Evolutionary conservation across 2,113 vertebrate genomes (phyloP), one percentile per base, ranked within the genome.

Genomic region (Oreocharis arfaki): DNA sequence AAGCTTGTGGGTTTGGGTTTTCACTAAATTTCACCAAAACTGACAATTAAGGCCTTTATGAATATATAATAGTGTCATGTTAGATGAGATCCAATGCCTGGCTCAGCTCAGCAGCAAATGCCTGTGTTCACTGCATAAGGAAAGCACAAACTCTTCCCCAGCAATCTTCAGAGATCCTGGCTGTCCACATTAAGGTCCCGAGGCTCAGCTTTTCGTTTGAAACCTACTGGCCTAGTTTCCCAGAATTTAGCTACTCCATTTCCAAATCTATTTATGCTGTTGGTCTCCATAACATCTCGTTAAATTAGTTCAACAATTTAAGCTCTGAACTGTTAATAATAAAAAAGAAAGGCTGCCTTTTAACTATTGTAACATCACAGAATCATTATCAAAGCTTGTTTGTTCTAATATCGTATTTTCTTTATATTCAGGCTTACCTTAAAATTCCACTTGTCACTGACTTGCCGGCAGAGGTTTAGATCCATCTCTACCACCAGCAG

Each of bases 371-470:
- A 77, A 57, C 52, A 82, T 30, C 30, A 10, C 0, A 42, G 21
- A 41, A 76, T 28, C 27, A 47, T 49, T 80, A 57, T 14, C 61
- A 71, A 76, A 90, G 32, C 27, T 53, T 67, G 18, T 42, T 87
- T 83, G 30, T 56, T 82, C 41, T 57, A 42, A 10, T 39, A 61
- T 4, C 27, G 2, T 20, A 52, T 17, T 86, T 94, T 65, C 44
- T 63, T 65, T 60, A 60, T 8, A 77, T 23, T 35, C 22, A 89
- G 30, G 18, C 97, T 85, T 92, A 99, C 99, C 99, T 99, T 99
- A 63, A 99, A 99, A 96, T 98, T 99, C 99, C 99, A 99, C 71
- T 98, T 98, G 89, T 99, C 99, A 11, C 97, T 97, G n/a, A 99
- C 97, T 95, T 99, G 99, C 49, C 98, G 97, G 96, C 99, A 99